A percentile compares a stretch with the other conserved stretches of the same genome.
phyloP scores from a whole-genome alignment of 2,113 vertebrate species.

The Deroptyus accipitrinus region DNA sequence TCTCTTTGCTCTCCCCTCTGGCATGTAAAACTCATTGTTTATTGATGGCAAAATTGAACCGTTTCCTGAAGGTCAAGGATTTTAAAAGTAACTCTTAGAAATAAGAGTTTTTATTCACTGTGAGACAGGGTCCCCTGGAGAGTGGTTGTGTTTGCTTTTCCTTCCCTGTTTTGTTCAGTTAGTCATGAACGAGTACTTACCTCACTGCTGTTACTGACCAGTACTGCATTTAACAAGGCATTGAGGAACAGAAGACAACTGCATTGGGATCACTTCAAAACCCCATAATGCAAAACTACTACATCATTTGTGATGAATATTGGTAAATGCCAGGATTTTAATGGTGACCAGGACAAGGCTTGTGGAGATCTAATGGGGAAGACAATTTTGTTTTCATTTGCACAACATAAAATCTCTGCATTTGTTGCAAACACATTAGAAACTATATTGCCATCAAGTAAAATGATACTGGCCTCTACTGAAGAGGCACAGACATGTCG shows the following conservation, averaged over 20 bases:
- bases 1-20: neutral
- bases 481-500: neutral
- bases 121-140: neutral
- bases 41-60: neutral
- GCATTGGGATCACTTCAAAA: neutral
- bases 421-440: neutral
- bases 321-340: neutral
- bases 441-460: neutral
- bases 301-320: fast-evolving
- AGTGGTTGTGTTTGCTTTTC: neutral
- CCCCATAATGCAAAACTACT: fast-evolving
- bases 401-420: neutral
- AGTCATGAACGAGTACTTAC: neutral
- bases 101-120: neutral
- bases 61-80: neutral
- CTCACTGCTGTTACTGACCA: neutral
- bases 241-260: neutral
- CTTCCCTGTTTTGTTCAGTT: neutral
- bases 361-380: neutral
- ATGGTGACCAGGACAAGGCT: neutral
- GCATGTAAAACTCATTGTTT: neutral
- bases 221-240: neutral
- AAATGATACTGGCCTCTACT: neutral
- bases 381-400: neutral
- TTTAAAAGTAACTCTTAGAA: neutral